These are phyloP conservation scores for Furcifer pardalis DNA, from an alignment of 2,797 vertebrate genomes.

Conservation along the genomic window DNA sequence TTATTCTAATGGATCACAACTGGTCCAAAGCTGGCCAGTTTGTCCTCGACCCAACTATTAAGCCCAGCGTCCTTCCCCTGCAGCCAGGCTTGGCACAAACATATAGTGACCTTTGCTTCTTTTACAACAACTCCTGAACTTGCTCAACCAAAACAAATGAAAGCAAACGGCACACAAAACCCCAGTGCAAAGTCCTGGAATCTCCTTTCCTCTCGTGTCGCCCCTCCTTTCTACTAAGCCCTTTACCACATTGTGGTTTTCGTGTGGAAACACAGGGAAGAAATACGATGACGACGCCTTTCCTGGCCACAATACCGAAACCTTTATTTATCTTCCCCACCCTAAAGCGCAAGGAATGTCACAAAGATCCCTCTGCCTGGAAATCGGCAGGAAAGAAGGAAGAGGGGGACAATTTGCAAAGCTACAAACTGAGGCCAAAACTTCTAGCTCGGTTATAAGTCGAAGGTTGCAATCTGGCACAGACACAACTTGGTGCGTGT, in stretches of 20 bases:
- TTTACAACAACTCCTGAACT: no score
- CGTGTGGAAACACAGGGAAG: background rate
- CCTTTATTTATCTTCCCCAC: conserved; percentile 35
- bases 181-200: background rate
- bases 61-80: no score
- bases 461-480: background rate
- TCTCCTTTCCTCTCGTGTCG: fast-evolving
- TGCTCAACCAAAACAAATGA: background rate
- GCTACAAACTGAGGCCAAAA: background rate
- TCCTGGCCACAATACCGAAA: background rate
- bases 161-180: background rate
- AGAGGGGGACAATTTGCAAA: background rate
- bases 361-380: background rate
- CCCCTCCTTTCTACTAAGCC: fast-evolving
- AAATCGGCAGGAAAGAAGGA: background rate
- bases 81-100: no score
- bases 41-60: no score
- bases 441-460: no score
- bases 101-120: no score
- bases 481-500: no score
- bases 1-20: no score
- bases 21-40: no score
- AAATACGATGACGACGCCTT: background rate
- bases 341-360: conserved; percentile 26
- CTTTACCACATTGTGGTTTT: background rate